Evolutionary conservation across 1,140 invertebrate species (phyloP), one percentile per base, ranked within the genome.

Genomic region (Zaprionus davidi): DNA sequence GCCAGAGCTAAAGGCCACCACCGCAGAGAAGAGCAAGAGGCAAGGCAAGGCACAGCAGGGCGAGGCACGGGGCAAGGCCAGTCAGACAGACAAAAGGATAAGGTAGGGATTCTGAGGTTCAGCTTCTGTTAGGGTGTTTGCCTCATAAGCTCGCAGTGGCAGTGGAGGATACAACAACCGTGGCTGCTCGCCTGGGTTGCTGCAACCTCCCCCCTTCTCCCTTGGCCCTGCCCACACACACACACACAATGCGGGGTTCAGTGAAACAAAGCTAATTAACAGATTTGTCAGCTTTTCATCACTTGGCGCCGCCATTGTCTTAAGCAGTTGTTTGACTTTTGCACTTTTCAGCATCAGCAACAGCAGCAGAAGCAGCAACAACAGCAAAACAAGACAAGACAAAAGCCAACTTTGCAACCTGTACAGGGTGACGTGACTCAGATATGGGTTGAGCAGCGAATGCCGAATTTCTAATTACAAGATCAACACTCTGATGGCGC

Each of bases 271-370:
- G 85, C 85, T 90, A 90, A 90, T 90, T 90, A 90, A 90, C 85
- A 90, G 85, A 90, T 90, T 90, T 90, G 85, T 90, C 85, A 90
- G 85, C 85, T 90, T 90, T 90, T 87, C 84, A 90, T 87, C 84
- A 87, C 84, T 90, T 78, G 73, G 67, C 70, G 62, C 67, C 55
- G 70, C 65, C 67, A 78, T 77, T 79, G 79, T 83, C 73, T 79
- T 79, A 76, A 71, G 58, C 77, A 82, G 73, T 82, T 90, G 85
- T 90, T 90, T 90, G 85, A 90, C 85, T 90, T 90, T 90, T 82
- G 74, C 85, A 90, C 85, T 88, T 85, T 78, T 81, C 75, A 70
- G 44, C 67, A 38, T 22, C 26, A 57, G 17, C 56, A 59, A 13
- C 24, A 67, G 12, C 55, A 58, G 17, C 20, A 56, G 2, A 24